Evolutionary conservation across 2,888 invertebrate genomes (phyloP).

Genomic region (Sinopyrophorus schimmeli): DNA sequence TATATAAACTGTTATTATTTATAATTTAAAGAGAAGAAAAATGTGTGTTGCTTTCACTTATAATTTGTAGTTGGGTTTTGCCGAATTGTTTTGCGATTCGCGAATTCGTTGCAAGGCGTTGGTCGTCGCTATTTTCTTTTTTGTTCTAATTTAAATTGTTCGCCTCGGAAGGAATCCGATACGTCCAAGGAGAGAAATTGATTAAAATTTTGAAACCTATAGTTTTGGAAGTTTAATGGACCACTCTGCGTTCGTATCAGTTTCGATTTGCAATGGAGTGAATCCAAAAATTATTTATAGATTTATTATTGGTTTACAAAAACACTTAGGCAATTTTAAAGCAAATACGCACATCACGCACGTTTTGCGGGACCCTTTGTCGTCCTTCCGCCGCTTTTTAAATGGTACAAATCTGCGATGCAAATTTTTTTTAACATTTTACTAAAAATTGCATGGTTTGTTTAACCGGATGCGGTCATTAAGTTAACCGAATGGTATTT

Average conservation of each 20-base stretch:
- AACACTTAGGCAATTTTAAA: slow-evolving; percentile 15
- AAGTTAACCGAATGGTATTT: slow-evolving; percentile 41
- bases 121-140: slow-evolving; percentile 19
- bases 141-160: slow-evolving; percentile 22
- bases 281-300: slow-evolving; percentile 23
- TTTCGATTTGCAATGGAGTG: slow-evolving; percentile 21
- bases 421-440: slow-evolving; percentile 22
- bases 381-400: too few relatives aligned
- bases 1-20: too few relatives aligned
- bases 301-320: slow-evolving; percentile 26
- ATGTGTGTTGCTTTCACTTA: slow-evolving; percentile 20
- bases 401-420: slow-evolving; percentile 25
- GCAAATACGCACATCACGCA: too few relatives aligned
- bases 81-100: slow-evolving; percentile 29
- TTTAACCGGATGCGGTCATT: slow-evolving; percentile 42
- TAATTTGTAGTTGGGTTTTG: slow-evolving; percentile 27
- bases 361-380: background rate
- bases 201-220: slow-evolving; percentile 20
- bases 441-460: slow-evolving; percentile 25
- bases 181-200: slow-evolving; percentile 21
- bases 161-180: too few relatives aligned
- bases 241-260: slow-evolving; percentile 12
- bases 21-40: too few relatives aligned
- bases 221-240: slow-evolving; percentile 25
- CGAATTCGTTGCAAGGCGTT: slow-evolving; percentile 26